Evolutionary conservation across 2,888 invertebrate genomes (phyloP).

Genomic region (Dyspetes luteomarginatus): DNA sequence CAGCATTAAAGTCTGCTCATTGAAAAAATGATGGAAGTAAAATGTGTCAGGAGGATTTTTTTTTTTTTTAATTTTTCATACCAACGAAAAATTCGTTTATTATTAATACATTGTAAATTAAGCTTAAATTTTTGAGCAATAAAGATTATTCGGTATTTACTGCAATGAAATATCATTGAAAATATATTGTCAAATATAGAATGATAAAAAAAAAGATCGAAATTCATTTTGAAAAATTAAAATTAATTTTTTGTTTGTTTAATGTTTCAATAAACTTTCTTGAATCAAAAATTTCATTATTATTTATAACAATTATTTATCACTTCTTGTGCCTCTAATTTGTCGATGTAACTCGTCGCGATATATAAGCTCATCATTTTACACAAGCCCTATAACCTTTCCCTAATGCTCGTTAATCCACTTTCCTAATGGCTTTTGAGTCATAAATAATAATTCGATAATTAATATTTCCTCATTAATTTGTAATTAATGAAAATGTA

Average conservation of each 20-base stretch:
- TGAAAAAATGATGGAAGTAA: not conserved
- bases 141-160: not conserved
- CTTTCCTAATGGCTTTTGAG: slow-evolving; percentile 9
- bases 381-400: not conserved
- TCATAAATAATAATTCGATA: slow-evolving; percentile 23
- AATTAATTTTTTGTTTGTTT: too few species aligned
- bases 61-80: too few species aligned
- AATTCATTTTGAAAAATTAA: too few species aligned
- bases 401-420: slow-evolving; percentile 19
- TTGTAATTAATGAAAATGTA: not conserved
- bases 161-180: not conserved
- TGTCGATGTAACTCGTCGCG: too few species aligned
- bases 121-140: too few species aligned
- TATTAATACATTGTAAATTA: too few species aligned
- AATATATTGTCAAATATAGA: not conserved
- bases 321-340: too few species aligned
- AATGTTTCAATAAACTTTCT: too few species aligned
- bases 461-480: slow-evolving; percentile 23
- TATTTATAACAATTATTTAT: too few species aligned
- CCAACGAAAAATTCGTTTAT: too few species aligned
- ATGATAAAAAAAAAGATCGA: not conserved
- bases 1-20: slow-evolving; percentile 43
- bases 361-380: not conserved
- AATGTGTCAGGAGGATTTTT: not conserved
- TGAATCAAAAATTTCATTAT: too few species aligned